A percentile compares a stretch with the other conserved stretches of the same genome.
Conservation (phyloP, 92 coral and sea anemone genomes). For the Porites cylindrica region DNA sequence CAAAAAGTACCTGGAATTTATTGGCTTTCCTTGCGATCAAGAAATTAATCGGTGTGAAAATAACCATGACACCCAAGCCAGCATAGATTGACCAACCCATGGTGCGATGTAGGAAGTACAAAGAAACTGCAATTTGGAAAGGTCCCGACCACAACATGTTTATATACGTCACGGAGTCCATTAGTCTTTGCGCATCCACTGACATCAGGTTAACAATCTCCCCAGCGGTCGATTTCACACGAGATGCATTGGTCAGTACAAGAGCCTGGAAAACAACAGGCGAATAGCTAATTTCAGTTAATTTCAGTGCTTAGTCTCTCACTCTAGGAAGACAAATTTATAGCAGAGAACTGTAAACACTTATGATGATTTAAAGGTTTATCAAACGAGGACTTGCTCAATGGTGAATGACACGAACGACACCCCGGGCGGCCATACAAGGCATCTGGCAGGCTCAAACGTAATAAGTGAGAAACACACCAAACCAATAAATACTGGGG, state of each 20-base stretch:
- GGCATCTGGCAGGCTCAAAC: too few relatives aligned
- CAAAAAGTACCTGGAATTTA: conserved; percentile 64
- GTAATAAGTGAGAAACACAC: too few relatives aligned
- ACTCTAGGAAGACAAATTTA: too few relatives aligned
- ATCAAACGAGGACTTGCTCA: too few relatives aligned
- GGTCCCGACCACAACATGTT: conserved; percentile 80
- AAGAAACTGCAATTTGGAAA: conserved; percentile 66
- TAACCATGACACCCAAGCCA: conserved; percentile 80
- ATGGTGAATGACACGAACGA: too few relatives aligned
- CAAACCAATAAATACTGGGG: too few relatives aligned
- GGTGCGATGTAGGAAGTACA: conserved; percentile 75
- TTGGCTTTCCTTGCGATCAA: conserved; percentile 69
- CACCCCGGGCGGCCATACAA: too few relatives aligned
- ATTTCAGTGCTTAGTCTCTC: too few relatives aligned
- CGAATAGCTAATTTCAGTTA: neutral
- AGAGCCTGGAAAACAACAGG: conserved; percentile 63
- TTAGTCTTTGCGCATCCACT: conserved; percentile 81
- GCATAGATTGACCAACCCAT: conserved; percentile 82
- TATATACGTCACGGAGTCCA: conserved; percentile 68
- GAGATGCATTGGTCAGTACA: conserved; percentile 65
- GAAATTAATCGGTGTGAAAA: conserved; percentile 74
- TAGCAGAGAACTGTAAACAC: too few relatives aligned
- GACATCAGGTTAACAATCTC: conserved; percentile 93
- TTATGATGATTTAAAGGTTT: too few relatives aligned
- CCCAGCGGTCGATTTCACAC: conserved; percentile 80